Evolutionary conservation across 1,140 invertebrate species (phyloP).

Genomic region (Adoxophyes honmai): DNA sequence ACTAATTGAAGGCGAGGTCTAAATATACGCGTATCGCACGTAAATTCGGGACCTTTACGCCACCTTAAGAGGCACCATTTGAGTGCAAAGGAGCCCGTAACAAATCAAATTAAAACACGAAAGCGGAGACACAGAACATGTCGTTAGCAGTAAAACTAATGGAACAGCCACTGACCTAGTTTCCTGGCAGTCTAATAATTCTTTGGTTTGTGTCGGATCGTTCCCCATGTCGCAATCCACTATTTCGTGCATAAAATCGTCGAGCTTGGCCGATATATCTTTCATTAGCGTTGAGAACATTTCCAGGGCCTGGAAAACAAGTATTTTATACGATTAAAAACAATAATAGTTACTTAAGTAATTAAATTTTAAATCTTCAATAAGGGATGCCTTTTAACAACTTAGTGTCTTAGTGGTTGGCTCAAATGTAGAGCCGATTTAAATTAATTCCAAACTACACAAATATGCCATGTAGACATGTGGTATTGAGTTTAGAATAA

Average conservation of each 20-base stretch:
- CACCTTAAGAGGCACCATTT: not conserved
- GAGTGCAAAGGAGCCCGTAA: not conserved
- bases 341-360: too few species aligned
- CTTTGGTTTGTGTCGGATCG: slow-evolving; percentile 76
- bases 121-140: not conserved
- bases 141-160: slow-evolving; percentile 9
- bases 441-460: too few species aligned
- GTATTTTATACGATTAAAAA: slow-evolving; percentile 21
- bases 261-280: slow-evolving; percentile 89
- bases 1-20: too few species aligned
- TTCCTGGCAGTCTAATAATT: slow-evolving; percentile 75
- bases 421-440: too few species aligned
- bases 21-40: too few species aligned
- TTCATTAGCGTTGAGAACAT: slow-evolving; percentile 94
- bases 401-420: too few species aligned
- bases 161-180: slow-evolving; percentile 48
- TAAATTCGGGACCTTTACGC: too few species aligned
- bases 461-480: too few species aligned
- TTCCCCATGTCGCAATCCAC: slow-evolving; percentile 80
- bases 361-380: too few species aligned
- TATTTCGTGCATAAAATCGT: slow-evolving; percentile 90
- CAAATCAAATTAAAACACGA: slow-evolving; percentile 3
- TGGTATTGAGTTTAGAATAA: too few species aligned
- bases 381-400: too few species aligned
- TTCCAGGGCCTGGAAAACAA: slow-evolving; percentile 89